A percentile compares a stretch with the other conserved stretches of the same genome.
phyloP scores from a whole-genome alignment of 2,888 invertebrate species.

The Meganola albula region DNA sequence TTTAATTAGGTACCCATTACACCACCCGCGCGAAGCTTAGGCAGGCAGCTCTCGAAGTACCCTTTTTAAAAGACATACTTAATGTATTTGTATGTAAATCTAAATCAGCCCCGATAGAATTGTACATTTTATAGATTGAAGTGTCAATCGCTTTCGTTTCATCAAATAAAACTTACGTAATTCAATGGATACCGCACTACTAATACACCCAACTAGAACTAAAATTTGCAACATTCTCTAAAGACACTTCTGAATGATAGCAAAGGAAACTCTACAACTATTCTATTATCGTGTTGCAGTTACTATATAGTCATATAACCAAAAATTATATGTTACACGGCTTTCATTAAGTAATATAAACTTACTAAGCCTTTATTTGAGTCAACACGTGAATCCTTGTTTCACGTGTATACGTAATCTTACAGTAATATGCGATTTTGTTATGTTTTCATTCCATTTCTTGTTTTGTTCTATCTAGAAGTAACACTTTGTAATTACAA shows the following conservation, averaged over 20 bases:
- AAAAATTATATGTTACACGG: slow-evolving; percentile 43
- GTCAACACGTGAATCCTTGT: slow-evolving; percentile 26
- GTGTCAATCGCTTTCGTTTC: no score
- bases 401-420: slow-evolving; percentile 10
- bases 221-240: slow-evolving; percentile 28
- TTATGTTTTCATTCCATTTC: slow-evolving; percentile 10
- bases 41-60: no score
- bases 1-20: no score
- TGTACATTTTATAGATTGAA: no score
- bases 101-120: no score
- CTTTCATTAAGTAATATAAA: slow-evolving; percentile 42
- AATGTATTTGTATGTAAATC: no score
- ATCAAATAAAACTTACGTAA: slow-evolving; percentile 47
- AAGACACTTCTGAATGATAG: slow-evolving; percentile 26
- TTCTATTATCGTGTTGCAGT: slow-evolving; percentile 20
- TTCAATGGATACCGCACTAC: slow-evolving; percentile 31
- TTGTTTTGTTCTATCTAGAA: neutral
- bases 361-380: slow-evolving; percentile 27
- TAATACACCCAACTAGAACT: slow-evolving; percentile 26
- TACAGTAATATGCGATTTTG: slow-evolving; percentile 1
- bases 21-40: no score
- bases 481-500: neutral
- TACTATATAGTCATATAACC: slow-evolving; percentile 46
- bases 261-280: slow-evolving; percentile 30
- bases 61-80: no score